These are phyloP conservation scores for Chaetorhynchus papuensis DNA, from an alignment of 2,113 vertebrate genomes.

Conservation along the genomic window DNA sequence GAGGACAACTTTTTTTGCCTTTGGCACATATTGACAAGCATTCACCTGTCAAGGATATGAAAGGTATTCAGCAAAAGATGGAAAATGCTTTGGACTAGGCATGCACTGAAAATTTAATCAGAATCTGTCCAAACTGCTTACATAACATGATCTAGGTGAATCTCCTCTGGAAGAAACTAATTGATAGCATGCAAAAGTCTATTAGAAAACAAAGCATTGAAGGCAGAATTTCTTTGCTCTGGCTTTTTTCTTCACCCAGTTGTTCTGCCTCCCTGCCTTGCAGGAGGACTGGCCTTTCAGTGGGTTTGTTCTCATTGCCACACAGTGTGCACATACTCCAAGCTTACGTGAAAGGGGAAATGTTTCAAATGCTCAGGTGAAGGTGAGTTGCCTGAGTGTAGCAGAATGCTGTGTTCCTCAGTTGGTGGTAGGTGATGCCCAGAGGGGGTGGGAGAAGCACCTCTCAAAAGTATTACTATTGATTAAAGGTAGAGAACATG, in stretches of 20 bases:
- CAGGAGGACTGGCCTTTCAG: not conserved
- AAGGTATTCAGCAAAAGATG: not conserved
- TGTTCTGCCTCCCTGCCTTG: not conserved
- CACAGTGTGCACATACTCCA: not conserved
- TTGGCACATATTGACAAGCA: not conserved
- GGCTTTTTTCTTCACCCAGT: not conserved
- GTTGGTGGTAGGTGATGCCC: not conserved
- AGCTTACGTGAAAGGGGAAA: not conserved
- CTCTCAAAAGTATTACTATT: not conserved
- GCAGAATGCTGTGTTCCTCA: not conserved
- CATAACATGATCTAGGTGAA: not conserved
- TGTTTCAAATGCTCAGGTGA: not conserved
- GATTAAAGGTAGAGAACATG: not conserved
- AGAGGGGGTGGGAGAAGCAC: accelerated
- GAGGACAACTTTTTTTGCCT: not conserved
- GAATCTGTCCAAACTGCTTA: not conserved
- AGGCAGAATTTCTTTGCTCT: not conserved
- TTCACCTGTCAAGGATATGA: not conserved
- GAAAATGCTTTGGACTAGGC: not conserved
- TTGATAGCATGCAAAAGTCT: not conserved
- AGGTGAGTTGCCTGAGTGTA: not conserved
- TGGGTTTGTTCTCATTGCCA: not conserved
- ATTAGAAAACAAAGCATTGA: not conserved
- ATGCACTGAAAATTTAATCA: not conserved
- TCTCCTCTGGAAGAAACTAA: not conserved